Evolutionary conservation across 2,797 vertebrate species (phyloP).

Genomic region (Diceros bicornis): DNA sequence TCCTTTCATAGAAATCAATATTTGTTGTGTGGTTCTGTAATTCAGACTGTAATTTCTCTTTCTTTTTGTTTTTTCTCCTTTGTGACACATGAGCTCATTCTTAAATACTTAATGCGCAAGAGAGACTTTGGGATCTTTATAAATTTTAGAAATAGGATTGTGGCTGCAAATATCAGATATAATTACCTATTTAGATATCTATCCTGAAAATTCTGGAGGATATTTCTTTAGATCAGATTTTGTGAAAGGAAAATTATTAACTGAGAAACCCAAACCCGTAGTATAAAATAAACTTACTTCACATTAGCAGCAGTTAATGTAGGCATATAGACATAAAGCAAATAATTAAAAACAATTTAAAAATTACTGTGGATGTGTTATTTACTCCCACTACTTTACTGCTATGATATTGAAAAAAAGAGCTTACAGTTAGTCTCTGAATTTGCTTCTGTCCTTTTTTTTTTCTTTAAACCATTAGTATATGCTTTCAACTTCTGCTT

Average conservation of each 20-base stretch:
- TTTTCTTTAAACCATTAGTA: not conserved
- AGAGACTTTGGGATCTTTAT: not conserved
- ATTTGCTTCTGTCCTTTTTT: not conserved
- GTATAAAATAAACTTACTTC: not conserved
- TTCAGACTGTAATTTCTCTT: not conserved
- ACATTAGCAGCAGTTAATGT: not conserved
- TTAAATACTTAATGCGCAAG: not conserved
- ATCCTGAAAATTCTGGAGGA: not conserved
- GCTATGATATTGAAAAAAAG: not conserved
- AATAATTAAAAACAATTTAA: not conserved
- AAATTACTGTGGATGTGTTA: not conserved
- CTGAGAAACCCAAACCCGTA: not conserved
- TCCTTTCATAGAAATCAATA: not conserved
- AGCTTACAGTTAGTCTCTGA: not conserved
- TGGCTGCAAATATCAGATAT: not conserved
- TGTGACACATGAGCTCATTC: not conserved
- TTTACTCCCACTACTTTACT: not conserved
- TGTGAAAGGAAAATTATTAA: not conserved
- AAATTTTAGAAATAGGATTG: not conserved
- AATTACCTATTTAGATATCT: not conserved
- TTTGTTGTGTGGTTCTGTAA: not conserved
- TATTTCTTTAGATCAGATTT: not conserved
- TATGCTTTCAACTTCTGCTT: not conserved
- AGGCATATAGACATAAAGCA: not conserved
- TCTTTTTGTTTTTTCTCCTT: not conserved